phyloP scores from a whole-genome alignment of 2,113 vertebrate species.

The Melierax canorus region DNA sequence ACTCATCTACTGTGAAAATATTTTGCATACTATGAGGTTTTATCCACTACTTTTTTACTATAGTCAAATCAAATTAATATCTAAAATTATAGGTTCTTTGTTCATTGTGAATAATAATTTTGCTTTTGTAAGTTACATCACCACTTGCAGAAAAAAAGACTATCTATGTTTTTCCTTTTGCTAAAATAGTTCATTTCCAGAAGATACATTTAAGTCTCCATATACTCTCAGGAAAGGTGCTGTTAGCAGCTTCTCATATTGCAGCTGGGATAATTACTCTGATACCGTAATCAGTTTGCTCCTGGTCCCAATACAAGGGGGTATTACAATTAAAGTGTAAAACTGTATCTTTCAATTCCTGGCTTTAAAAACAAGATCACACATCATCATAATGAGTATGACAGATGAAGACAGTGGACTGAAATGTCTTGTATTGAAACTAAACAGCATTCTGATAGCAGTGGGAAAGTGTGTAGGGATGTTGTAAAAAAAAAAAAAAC shows the following conservation, averaged over 20 bases:
- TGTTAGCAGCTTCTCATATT: not conserved
- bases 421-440: not conserved
- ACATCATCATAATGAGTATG: not conserved
- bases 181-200: not conserved
- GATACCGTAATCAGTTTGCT: not conserved
- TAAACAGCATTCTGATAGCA: not conserved
- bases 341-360: not conserved
- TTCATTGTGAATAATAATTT: not conserved
- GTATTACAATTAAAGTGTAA: not conserved
- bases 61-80: not conserved
- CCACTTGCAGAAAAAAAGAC: not conserved
- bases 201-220: not conserved
- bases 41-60: not conserved
- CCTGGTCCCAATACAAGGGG: not conserved
- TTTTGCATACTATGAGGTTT: not conserved
- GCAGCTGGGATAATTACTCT: not conserved
- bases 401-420: not conserved
- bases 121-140: not conserved
- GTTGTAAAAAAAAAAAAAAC: not conserved
- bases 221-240: not conserved
- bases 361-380: not conserved
- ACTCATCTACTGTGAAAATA: not conserved
- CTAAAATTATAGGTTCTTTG: conserved; percentile 4
- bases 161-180: not conserved
- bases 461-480: not conserved